Evolutionary conservation across 2,888 invertebrate genomes (phyloP), one percentile per base, ranked within the genome.

Genomic region (Luperina testacea): DNA sequence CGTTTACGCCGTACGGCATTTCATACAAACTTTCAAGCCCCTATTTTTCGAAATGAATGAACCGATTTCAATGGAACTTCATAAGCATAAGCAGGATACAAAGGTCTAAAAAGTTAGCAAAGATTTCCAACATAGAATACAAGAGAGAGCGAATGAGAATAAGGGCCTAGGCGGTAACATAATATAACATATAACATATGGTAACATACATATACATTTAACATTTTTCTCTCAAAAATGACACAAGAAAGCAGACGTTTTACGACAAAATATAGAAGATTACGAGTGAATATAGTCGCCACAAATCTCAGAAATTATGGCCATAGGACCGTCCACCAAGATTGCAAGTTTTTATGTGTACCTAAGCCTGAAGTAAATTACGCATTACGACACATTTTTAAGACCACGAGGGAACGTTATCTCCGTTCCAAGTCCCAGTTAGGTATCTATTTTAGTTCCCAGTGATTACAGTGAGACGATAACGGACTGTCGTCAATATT

Each of bases 361-460:
- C 57, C 53, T 65, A 85, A 81, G 81, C 59, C 69, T 61, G 45
- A 53, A 85, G 45, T 85, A 82, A 81, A 85, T 82, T 69, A 74
- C 81, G 9, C 8, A 53, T 73, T 81, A 72, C 64, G 81, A 64
- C 82, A 71, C 71, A 45, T 59, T 82, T 85, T 82, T 69, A 81
- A 81, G 77, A 61, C 72, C 48, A 57, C 27, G 27, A 64, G 51
- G 42, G n/a, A 61, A 65, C 45, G 32, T 83, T 76, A 82, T 82
- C 83, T 82, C 38, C 17, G n/a, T 48, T 61, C 76, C 59, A 75
- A 81, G 67, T 75, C 68, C 9, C n/a, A 6, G 38, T 71, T 38
- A 1, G 11, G n/a, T 27, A 59, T 81, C 57, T 85, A 64, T 71
- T 82, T 85, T 72, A 82, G 75, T 68, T 82, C 51, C 0, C 61